These are phyloP conservation scores for Ecliptopera silaceata DNA, from an alignment of 2,888 invertebrate species.

Conservation along the genomic window DNA sequence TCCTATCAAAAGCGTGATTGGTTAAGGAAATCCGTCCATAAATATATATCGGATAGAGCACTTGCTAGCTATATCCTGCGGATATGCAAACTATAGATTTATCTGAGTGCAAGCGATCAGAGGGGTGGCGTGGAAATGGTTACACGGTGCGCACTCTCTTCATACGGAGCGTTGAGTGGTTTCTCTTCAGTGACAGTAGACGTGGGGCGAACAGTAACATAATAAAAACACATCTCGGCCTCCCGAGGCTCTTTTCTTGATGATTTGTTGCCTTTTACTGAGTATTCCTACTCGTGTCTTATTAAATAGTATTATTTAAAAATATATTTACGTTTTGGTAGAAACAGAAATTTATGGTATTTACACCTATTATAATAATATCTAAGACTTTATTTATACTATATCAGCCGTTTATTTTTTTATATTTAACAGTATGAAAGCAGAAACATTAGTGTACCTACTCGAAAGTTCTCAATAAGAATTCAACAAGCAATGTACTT, in stretches of 20 bases:
- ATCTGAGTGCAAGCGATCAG: slow-evolving; percentile 41
- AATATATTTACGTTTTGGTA: neutral
- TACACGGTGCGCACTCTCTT: slow-evolving; percentile 28
- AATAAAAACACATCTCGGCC: slow-evolving; percentile 63
- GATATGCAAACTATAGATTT: slow-evolving; percentile 52
- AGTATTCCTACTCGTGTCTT: neutral
- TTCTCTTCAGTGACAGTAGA: slow-evolving; percentile 48
- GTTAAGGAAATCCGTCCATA: slow-evolving; percentile 42
- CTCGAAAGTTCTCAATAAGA: too few species aligned
- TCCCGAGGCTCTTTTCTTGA: slow-evolving; percentile 44
- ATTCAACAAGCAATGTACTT: too few species aligned
- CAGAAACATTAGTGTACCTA: too few species aligned
- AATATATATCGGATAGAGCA: slow-evolving; percentile 42
- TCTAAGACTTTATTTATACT: too few species aligned
- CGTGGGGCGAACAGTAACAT: slow-evolving; percentile 61
- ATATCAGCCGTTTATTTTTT: too few species aligned
- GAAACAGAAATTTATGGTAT: too few species aligned
- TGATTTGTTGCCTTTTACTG: slow-evolving; percentile 12
- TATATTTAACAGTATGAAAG: too few species aligned
- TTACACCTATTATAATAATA: too few species aligned
- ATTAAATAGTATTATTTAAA: too few species aligned
- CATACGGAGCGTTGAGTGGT: slow-evolving; percentile 57
- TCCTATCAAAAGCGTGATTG: slow-evolving; percentile 25
- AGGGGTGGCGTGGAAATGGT: slow-evolving; percentile 47
- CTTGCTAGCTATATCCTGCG: slow-evolving; percentile 32